A percentile compares a stretch with the other conserved stretches of the same genome.
These are phyloP conservation scores for Illadopsis cleaveri DNA, from an alignment of 2,113 vertebrate genomes.

Conservation along the genomic window DNA sequence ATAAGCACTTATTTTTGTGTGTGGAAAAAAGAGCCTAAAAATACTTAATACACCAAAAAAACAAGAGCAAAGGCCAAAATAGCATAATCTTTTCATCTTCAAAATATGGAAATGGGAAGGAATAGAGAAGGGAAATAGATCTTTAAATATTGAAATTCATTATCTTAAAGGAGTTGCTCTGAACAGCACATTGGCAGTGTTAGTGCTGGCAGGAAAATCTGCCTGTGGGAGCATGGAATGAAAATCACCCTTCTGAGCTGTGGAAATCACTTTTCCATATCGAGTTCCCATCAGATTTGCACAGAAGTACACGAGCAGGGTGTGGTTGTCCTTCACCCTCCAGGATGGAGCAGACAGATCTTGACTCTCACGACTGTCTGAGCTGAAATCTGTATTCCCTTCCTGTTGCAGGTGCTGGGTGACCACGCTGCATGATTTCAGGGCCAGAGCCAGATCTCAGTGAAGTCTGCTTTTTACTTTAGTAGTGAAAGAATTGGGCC, in stretches of 20 bases:
- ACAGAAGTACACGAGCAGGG: not conserved
- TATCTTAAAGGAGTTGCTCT: not conserved
- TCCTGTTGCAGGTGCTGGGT: not conserved
- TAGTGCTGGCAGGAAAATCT: not conserved
- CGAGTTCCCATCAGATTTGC: not conserved
- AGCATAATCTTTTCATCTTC: not conserved
- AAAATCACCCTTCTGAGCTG: fast-evolving
- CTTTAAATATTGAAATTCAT: slow-evolving; percentile 16
- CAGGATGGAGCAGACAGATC: not conserved
- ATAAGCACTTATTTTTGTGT: slow-evolving; percentile 46
- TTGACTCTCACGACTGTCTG: not conserved
- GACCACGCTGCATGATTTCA: not conserved
- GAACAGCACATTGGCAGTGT: not conserved
- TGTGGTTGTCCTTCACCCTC: not conserved
- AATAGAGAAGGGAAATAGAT: not conserved
- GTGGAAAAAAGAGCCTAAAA: slow-evolving; percentile 20
- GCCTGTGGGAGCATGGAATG: not conserved
- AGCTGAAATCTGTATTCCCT: not conserved
- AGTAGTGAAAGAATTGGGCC: not conserved
- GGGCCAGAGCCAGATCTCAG: not conserved
- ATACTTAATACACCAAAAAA: not conserved
- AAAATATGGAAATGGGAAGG: not conserved
- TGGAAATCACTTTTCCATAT: not conserved
- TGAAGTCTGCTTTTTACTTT: not conserved
- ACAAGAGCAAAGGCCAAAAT: not conserved